These are phyloP conservation scores for Diplosoma virens DNA, from an alignment of 23 tunicate species.

Conservation along the genomic window DNA sequence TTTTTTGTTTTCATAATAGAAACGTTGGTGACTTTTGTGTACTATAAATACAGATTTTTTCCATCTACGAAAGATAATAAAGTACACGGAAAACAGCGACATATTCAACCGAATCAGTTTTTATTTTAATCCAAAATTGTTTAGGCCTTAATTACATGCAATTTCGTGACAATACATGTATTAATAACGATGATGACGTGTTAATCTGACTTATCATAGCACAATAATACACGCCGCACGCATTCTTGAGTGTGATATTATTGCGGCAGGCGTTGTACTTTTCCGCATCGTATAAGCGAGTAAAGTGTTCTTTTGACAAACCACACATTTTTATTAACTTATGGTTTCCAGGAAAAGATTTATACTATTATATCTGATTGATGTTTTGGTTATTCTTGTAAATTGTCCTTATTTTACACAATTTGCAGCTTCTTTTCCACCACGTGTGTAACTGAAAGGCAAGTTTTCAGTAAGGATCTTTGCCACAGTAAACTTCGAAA, in stretches of 20 bases:
- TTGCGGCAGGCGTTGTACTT: not conserved
- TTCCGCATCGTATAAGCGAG: not conserved
- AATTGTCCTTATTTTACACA: not conserved
- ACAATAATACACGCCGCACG: not conserved
- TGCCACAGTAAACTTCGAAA: not conserved
- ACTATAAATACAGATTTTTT: not conserved
- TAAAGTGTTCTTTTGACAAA: not conserved
- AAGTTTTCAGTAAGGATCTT: not conserved
- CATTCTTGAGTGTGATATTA: not conserved
- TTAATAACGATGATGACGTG: too few species aligned
- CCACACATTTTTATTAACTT: not conserved
- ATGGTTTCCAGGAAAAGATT: not conserved
- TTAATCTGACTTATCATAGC: too few species aligned
- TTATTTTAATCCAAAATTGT: too few species aligned
- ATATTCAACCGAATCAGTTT: too few species aligned
- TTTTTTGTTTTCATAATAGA: not conserved
- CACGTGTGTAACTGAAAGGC: not conserved
- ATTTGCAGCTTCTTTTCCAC: not conserved
- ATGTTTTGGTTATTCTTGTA: not conserved
- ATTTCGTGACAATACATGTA: not conserved
- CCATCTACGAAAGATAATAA: not conserved
- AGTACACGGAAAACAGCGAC: too few species aligned
- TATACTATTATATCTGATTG: not conserved
- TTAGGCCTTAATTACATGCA: too few species aligned
- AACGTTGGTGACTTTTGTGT: not conserved